phyloP scores from a whole-genome alignment of 2,113 vertebrate species.

The Strix aluco region DNA sequence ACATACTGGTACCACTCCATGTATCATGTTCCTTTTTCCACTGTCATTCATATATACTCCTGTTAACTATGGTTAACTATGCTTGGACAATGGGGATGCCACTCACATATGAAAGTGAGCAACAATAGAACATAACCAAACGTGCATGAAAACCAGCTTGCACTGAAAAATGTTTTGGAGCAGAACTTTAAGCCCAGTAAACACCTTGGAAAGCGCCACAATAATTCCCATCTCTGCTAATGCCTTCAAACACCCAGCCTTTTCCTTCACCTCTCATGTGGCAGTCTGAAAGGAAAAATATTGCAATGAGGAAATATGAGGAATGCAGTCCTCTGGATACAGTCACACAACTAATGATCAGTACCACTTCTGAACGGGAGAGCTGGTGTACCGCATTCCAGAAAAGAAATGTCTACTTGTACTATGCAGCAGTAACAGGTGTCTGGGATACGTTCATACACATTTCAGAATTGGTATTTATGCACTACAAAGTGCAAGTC shows the following conservation, averaged over 20 bases:
- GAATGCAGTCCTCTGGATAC: not conserved
- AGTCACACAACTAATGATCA: not conserved
- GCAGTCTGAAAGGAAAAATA: not conserved
- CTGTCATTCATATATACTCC: not conserved
- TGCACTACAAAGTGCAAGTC: not conserved
- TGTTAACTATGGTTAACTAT: not conserved
- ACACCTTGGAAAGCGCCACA: not conserved
- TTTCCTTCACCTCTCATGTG: not conserved
- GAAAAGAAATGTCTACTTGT: not conserved
- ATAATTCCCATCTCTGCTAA: not conserved
- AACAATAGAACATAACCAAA: not conserved
- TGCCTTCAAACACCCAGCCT: not conserved
- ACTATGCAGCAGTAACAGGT: not conserved
- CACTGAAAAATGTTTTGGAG: not conserved
- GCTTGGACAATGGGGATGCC: not conserved
- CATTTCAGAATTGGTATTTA: not conserved
- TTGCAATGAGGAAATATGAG: not conserved
- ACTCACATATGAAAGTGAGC: not conserved
- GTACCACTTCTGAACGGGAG: not conserved
- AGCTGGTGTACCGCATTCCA: not conserved
- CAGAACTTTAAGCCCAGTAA: not conserved
- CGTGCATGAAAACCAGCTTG: not conserved
- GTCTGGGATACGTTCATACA: fast-evolving
- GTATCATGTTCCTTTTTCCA: not conserved
- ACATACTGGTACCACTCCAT: not conserved